Base-by-base conservation (phyloP, 53 echinoderm and acorn worm species). In the Crossaster papposus region DNA sequence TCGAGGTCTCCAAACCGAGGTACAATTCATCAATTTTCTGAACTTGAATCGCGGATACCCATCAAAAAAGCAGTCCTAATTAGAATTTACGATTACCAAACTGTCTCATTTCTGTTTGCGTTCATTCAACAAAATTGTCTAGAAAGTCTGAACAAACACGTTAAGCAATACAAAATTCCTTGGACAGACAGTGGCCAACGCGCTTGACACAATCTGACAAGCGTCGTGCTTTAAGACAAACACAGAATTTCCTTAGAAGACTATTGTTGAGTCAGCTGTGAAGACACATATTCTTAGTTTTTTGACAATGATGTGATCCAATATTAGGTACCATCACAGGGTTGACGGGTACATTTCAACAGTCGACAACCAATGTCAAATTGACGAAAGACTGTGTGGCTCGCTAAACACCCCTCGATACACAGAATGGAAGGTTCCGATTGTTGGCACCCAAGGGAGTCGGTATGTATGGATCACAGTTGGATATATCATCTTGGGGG, bases 391-490 rank as follows among this genome's bases (percentile, higher is more conserved):
- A 26, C 11, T 68, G 28, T 28, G 2, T 18, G 68, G 7, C 5
- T 68, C n/a, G 22, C 58, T 58, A 58, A 58, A 58, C 58, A 68
- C 68, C 68, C 87, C 85, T 73, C 30, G 22, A 9, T 13, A 15
- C 62, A 33, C 15, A 23, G 9, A 55, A 87, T 87, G 87, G 87
- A 87, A 58, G 20, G 77, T 18, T 28, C 87, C 62, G 34, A 30
- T 31, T 18, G 5, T 15, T 54, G 77, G 77, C 76, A 77, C 62
- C 77, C 62, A 33, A 37, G 30, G 20, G 77, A 35, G 85, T 44
- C 52, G 87, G 54, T 65, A 58, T 44, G 44, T 9, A 44, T 87
- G 87, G 54, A 14, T 28, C 87, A n/a, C 87, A 76, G 87, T 38
- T 15, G 28, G 87, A 44, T 54, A 44, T 54, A 34, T 10, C 52